Evolutionary conservation across 2,113 vertebrate genomes (phyloP), one percentile per base, ranked within the genome.

Genomic region (Mus pahari): DNA sequence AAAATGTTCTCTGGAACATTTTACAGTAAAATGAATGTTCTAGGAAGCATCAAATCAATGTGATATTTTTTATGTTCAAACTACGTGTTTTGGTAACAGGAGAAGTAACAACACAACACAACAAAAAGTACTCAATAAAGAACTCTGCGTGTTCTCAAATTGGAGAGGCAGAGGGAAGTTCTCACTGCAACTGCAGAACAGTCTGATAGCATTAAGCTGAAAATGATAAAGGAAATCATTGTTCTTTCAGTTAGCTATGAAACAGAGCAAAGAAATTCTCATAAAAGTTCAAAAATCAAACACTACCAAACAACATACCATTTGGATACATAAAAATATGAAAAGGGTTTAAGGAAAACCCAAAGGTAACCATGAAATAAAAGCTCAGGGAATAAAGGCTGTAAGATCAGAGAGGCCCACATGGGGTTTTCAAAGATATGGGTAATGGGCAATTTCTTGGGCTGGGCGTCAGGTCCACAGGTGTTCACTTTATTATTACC

Each of bases 11-110:
- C 26, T 0, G 90, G 86, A 91, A 78, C 94, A 97, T 96, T 96
- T 97, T 87, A 95, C 42, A 97, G 90, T 88, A 96, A 96, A 97
- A 96, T 96, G 55, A 95, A 94, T 86, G 58, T 94, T 96, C 82
- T 81, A 95, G 94, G 82, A 96, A 98, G 74, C 70, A 97, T 86
- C 90, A 92, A 95, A 66, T 89, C n/a, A 92, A 91, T 91, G 33
- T 77, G 91, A 90, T 50, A 60, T 89, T 91, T 64, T 93, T 93
- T 70, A 45, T 75, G 86, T 93, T 92, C 88, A 92, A 97, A 91
- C 74, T 33, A 84, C 50, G 94, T 91, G 89, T 62, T 93, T 96
- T 95, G 55, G 28, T 83, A 91, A 96, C 55, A 82, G 81, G 28
- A 71, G 92, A 92, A 82, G 92, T 79, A 94, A 24, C 45, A 94